These are phyloP conservation scores for Melanotus villosus DNA, from an alignment of 2,888 invertebrate species.

Conservation along the genomic window DNA sequence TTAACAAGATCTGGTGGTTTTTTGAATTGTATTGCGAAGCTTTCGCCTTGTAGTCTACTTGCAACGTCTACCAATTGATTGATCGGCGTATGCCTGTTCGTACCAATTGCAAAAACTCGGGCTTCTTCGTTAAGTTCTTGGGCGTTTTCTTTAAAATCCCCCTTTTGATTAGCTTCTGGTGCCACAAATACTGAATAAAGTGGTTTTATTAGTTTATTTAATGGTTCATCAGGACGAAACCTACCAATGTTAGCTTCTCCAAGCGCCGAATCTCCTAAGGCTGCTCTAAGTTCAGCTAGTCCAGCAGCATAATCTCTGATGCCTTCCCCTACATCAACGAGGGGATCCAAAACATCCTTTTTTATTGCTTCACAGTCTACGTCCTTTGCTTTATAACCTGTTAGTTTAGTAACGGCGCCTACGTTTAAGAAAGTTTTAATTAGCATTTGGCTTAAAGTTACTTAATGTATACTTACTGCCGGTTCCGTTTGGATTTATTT, in stretches of 20 bases:
- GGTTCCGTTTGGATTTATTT: not conserved
- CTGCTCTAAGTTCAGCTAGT: not conserved
- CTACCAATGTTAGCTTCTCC: slow-evolving; percentile 1
- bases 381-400: not conserved
- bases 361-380: slow-evolving; percentile 2
- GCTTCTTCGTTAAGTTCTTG: not conserved
- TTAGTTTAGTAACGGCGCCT: slow-evolving; percentile 7
- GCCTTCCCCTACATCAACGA: not conserved
- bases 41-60: not conserved
- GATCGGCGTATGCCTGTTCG: not conserved
- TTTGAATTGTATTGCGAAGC: slow-evolving; percentile 9
- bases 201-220: not conserved
- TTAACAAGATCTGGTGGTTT: not conserved
- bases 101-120: slow-evolving; percentile 2
- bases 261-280: not conserved
- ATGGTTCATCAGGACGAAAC: not conserved
- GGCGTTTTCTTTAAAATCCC: not conserved
- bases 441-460: too few species aligned
- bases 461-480: too few species aligned
- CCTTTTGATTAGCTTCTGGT: not conserved
- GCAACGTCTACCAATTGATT: slow-evolving; percentile 7
- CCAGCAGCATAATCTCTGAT: slow-evolving; percentile 6
- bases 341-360: not conserved
- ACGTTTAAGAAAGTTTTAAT: too few species aligned
- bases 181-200: slow-evolving; percentile 11